These are phyloP conservation scores for Hypotaenidia okinawae DNA, from an alignment of 2,797 vertebrate species.

Conservation along the genomic window DNA sequence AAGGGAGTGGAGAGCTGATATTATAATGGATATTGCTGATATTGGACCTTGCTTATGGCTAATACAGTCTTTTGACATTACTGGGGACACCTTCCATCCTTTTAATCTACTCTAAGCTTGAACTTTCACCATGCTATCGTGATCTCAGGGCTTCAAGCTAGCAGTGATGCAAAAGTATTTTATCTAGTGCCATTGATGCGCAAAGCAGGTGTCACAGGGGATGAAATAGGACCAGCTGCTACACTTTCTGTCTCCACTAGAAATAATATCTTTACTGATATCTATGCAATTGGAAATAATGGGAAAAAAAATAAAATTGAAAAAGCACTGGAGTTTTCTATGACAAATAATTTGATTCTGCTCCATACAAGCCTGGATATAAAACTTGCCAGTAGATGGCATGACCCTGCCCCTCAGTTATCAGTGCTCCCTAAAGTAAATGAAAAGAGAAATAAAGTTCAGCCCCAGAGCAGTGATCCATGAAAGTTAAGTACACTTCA, in stretches of 20 bases:
- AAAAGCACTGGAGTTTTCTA: background rate
- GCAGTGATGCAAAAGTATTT: background rate
- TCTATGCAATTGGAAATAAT: background rate
- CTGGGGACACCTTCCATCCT: background rate
- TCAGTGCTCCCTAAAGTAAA: background rate
- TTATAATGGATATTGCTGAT: background rate
- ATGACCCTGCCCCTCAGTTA: background rate
- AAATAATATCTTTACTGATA: background rate
- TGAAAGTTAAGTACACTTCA: constrained; percentile 50
- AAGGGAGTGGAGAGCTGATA: background rate
- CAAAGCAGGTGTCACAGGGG: background rate
- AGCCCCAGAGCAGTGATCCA: background rate
- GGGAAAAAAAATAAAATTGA: background rate
- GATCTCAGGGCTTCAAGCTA: background rate
- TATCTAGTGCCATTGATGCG: background rate
- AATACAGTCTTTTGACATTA: background rate
- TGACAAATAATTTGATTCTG: background rate
- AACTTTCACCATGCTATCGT: background rate
- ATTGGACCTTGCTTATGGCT: background rate
- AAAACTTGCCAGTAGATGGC: background rate
- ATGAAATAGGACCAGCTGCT: background rate
- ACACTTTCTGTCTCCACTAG: background rate
- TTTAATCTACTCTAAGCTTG: background rate
- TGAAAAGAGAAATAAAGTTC: constrained; percentile 33
- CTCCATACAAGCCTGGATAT: background rate